Evolutionary conservation across 2,113 vertebrate genomes (phyloP).

Genomic region (Callaeas wilsoni): DNA sequence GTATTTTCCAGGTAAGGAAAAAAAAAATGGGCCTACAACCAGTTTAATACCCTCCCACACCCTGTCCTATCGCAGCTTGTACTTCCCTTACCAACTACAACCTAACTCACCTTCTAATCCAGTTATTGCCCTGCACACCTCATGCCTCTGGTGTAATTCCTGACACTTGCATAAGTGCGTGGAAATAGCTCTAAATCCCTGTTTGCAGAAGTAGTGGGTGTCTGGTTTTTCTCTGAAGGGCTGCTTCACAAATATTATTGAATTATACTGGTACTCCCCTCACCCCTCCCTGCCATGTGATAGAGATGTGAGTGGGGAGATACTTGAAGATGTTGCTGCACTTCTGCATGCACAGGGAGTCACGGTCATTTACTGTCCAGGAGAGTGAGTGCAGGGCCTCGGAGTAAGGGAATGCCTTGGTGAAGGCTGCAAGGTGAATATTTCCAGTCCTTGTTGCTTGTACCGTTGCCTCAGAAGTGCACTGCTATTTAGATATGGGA

Average conservation of each 20-base stretch:
- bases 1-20: conserved; percentile 36
- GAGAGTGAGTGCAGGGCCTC: not conserved
- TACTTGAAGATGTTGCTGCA: not conserved
- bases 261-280: not conserved
- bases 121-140: not conserved
- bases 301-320: not conserved
- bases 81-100: not conserved
- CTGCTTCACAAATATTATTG: not conserved
- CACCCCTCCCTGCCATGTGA: fast-evolving
- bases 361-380: not conserved
- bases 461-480: not conserved
- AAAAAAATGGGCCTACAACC: not conserved
- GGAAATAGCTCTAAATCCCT: not conserved
- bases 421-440: not conserved
- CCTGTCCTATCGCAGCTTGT: not conserved
- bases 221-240: not conserved
- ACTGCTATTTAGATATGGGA: fast-evolving
- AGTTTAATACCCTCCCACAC: not conserved
- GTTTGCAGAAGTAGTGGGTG: not conserved
- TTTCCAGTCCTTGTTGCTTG: not conserved
- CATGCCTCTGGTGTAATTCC: not conserved
- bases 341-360: not conserved
- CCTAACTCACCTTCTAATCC: not conserved
- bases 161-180: not conserved
- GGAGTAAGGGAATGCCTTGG: fast-evolving